Percentiles rank a stretch among this genome's conserved stretches.
phyloP scores from a whole-genome alignment of 1,140 invertebrate genomes.

The Melitaea cinxia region DNA sequence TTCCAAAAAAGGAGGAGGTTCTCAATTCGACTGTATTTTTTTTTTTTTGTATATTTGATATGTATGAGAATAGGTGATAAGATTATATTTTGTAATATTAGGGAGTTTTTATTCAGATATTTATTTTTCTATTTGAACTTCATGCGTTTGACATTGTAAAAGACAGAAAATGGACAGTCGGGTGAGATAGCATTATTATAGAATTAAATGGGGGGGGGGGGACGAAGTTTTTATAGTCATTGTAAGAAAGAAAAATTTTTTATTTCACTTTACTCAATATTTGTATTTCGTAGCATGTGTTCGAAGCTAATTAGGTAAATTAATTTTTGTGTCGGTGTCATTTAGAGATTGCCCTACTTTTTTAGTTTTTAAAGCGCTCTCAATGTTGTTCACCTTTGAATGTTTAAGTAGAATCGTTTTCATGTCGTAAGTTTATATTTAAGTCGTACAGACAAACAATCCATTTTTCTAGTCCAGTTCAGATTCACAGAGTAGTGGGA shows the following conservation, averaged over 20 bases:
- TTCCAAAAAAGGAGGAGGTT: too few species aligned
- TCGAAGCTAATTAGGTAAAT: not conserved
- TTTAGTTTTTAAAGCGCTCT: not conserved
- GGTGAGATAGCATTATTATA: too few species aligned
- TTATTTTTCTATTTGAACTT: too few species aligned
- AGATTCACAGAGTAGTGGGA: too few species aligned
- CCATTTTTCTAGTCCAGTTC: not conserved
- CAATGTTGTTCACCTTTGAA: not conserved
- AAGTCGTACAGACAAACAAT: not conserved
- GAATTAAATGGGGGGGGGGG: too few species aligned
- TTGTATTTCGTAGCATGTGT: not conserved
- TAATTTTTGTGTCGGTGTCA: not conserved
- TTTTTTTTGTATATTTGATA: too few species aligned
- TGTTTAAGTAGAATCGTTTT: conserved; percentile 5
- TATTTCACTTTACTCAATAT: not conserved
- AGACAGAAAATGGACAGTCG: too few species aligned
- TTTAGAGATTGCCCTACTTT: not conserved
- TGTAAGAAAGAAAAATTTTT: not conserved
- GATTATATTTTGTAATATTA: too few species aligned
- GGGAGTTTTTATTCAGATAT: too few species aligned
- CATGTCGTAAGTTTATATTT: not conserved
- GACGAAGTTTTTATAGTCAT: not conserved
- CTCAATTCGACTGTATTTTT: too few species aligned
- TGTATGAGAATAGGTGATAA: too few species aligned
- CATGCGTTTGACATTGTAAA: too few species aligned